A percentile compares a stretch with the other conserved stretches of the same genome.
phyloP scores from a whole-genome alignment of 2,888 invertebrate species.

The Drosophila trichaetosa region DNA sequence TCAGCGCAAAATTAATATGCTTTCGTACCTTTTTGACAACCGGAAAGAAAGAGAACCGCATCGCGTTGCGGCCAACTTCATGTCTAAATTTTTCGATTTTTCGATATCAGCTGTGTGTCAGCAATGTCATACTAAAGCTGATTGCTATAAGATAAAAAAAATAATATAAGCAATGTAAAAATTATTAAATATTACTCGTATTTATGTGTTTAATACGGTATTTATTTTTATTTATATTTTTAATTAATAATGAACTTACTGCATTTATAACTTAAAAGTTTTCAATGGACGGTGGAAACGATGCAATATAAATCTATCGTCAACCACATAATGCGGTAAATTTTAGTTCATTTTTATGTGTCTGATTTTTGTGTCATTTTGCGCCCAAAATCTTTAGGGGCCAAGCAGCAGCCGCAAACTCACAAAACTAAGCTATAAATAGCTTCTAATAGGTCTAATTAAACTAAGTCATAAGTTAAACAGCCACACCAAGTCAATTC shows the following conservation, averaged over 20 bases:
- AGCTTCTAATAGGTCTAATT: constrained; percentile 37
- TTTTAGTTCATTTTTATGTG: constrained; percentile 32
- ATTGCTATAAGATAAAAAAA: background rate
- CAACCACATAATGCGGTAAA: background rate
- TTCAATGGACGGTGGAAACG: background rate
- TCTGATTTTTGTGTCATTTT: constrained; percentile 23
- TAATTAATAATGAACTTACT: background rate
- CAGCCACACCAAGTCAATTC: constrained; percentile 31
- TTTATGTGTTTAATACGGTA: background rate
- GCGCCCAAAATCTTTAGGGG: constrained; percentile 41
- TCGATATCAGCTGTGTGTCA: constrained; percentile 24
- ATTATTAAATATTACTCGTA: background rate
- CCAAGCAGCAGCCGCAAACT: constrained; percentile 38
- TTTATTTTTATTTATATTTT: background rate
- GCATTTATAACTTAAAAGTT: background rate
- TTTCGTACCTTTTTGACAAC: constrained; percentile 85
- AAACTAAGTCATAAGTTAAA: constrained; percentile 49
- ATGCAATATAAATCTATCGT: background rate
- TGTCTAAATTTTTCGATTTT: constrained; percentile 25
- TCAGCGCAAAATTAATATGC: constrained; percentile 54
- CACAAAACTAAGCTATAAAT: constrained; percentile 38
- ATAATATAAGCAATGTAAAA: background rate
- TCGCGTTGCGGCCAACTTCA: constrained; percentile 48
- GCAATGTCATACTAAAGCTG: constrained; percentile 1
- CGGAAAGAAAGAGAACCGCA: constrained; percentile 83